phyloP scores from a whole-genome alignment of 2,888 invertebrate species.

The Bhutanitis thaidina region DNA sequence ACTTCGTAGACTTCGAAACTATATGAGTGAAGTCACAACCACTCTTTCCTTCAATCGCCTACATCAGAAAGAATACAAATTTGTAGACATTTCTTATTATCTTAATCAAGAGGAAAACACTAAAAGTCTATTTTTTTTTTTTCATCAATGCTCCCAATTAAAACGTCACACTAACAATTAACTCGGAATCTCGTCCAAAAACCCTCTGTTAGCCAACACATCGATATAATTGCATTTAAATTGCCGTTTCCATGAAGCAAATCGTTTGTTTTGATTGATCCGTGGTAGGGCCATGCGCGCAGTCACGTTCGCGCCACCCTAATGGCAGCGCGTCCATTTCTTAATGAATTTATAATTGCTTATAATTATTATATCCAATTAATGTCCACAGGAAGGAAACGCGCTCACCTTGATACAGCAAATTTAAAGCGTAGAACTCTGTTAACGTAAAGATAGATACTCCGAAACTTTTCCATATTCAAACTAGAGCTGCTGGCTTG shows the following conservation, averaged over 20 bases:
- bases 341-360: constrained; percentile 7
- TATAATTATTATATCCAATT: constrained; percentile 1
- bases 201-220: constrained; percentile 33
- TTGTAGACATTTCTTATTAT: too few relatives aligned
- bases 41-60: too few relatives aligned
- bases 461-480: too few relatives aligned
- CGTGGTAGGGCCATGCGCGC: constrained; percentile 25
- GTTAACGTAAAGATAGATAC: too few relatives aligned
- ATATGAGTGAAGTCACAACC: too few relatives aligned
- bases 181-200: neutral
- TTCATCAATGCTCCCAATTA: neutral
- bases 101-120: too few relatives aligned
- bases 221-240: constrained; percentile 43
- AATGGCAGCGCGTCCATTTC: neutral
- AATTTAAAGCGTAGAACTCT: too few relatives aligned
- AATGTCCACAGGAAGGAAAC: neutral
- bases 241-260: constrained; percentile 41
- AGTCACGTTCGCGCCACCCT: constrained; percentile 12
- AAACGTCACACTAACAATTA: neutral
- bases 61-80: too few relatives aligned
- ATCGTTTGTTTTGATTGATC: constrained; percentile 55
- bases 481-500: too few relatives aligned
- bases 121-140: too few relatives aligned
- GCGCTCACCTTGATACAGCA: neutral
- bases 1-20: too few relatives aligned